Evolutionary conservation across 2,797 vertebrate species (phyloP).

Genomic region (Leptatherina wallacei): DNA sequence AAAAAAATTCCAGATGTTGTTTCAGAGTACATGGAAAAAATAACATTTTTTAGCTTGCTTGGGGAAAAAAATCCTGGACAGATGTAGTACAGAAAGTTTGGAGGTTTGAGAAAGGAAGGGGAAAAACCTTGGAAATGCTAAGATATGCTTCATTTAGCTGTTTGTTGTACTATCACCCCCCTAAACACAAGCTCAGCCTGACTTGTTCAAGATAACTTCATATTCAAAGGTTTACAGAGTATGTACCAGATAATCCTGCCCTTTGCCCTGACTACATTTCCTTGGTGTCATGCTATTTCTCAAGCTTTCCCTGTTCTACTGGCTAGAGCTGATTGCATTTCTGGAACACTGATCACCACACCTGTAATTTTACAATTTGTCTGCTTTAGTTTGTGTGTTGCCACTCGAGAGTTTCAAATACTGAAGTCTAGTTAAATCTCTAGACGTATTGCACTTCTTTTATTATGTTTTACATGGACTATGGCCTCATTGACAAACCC

Average conservation of each 20-base stretch:
- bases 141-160: conserved; percentile 2
- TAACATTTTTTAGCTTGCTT: background rate
- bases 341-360: background rate
- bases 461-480: conserved; percentile 15
- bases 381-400: conserved; percentile 7
- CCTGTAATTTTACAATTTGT: background rate
- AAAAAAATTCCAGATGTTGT: background rate
- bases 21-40: background rate
- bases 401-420: conserved; percentile 13
- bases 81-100: background rate
- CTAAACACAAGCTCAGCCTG: background rate
- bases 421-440: conserved; percentile 20
- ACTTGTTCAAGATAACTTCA: conserved; percentile 1
- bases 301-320: background rate
- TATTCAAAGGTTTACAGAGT: background rate
- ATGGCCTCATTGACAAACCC: conserved; percentile 9
- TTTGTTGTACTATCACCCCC: background rate
- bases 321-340: background rate
- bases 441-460: conserved; percentile 12
- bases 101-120: background rate
- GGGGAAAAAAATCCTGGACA: conserved; percentile 8
- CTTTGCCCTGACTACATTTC: conserved; percentile 1
- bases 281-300: background rate
- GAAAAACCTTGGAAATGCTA: background rate
- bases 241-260: conserved; percentile 9